Evolutionary conservation across 2,797 vertebrate species (phyloP).

Genomic region (Molossus molossus): DNA sequence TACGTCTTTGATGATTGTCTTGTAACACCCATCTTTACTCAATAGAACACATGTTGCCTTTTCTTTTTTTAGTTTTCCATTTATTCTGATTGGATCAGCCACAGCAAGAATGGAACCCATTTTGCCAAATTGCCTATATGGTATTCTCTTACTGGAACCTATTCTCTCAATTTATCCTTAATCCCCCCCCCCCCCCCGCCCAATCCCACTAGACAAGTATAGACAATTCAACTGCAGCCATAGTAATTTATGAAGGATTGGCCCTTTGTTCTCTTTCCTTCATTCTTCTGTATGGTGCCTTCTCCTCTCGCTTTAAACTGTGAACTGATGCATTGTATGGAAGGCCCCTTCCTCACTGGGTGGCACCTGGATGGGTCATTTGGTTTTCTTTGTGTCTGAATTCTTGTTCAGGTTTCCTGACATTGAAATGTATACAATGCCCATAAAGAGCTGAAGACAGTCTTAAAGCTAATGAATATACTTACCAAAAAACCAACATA

Average conservation of each 20-base stretch:
- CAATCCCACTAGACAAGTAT: neutral
- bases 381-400: neutral
- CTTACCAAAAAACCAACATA: neutral
- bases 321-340: neutral
- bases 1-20: neutral
- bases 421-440: neutral
- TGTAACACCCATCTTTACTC: neutral
- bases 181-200: neutral
- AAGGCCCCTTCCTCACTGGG: neutral
- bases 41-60: neutral
- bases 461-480: neutral
- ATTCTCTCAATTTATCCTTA: neutral
- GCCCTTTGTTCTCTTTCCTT: neutral
- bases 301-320: constrained; percentile 12
- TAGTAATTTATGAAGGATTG: neutral
- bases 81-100: constrained; percentile 20
- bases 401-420: neutral
- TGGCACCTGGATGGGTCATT: neutral
- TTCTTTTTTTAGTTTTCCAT: constrained; percentile 3
- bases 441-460: neutral
- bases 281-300: neutral
- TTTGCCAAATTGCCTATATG: neutral
- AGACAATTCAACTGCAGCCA: neutral
- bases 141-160: neutral
- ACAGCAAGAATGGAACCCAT: neutral